Base-by-base conservation (phyloP, 1,140 invertebrate genomes). In the Penaeus vannamei region DNA sequence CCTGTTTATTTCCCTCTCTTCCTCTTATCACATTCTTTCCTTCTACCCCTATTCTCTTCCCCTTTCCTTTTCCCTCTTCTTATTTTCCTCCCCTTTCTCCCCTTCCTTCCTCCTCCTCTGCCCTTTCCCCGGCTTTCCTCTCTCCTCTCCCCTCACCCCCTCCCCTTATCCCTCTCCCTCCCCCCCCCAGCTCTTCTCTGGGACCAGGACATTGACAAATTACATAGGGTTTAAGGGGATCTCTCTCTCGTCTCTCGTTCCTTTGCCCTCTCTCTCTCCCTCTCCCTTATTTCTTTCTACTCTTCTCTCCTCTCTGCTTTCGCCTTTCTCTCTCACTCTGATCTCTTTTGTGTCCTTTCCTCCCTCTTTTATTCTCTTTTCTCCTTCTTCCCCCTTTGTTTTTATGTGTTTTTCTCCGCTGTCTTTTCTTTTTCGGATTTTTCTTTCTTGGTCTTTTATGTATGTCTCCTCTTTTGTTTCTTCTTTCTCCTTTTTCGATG, bases 161-260 rank as follows among this genome's bases (percentile, higher is more conserved):
- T 1, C 60, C 32, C 22, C 32, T 59, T 82, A 26, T 26, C 32
- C 60, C n/a, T n/a, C 26, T 53, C 26, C 60, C 26, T 29, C 60
- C 81, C 60, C n/a, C 36, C 53, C 79, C 17, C 26, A 53, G 36
- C 53, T 29, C 26, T 83, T 23, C 81, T 83, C 81, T 20, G 81
- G 46, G 60, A 64, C 46, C 81, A 32, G 60, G 81, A 83, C 81
- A 60, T 83, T 83, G 81, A 83, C 81, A 83, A 83, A 83, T 83
- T 83, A 83, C 81, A 61, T 32, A 22, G 29, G 81, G 81, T 83
- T 83, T 83, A 83, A 83, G 81, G 81, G 81, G 64, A 64, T 60
- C 64, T 60, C 17, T 23, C 29, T 46, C 60, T 60, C 64, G 60
- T 20, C 10, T 53, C 7, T 46, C 60, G 1, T 29, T 62, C 61